Evolutionary conservation across 2,888 invertebrate species (phyloP).

Genomic region (Mythimna pallens): DNA sequence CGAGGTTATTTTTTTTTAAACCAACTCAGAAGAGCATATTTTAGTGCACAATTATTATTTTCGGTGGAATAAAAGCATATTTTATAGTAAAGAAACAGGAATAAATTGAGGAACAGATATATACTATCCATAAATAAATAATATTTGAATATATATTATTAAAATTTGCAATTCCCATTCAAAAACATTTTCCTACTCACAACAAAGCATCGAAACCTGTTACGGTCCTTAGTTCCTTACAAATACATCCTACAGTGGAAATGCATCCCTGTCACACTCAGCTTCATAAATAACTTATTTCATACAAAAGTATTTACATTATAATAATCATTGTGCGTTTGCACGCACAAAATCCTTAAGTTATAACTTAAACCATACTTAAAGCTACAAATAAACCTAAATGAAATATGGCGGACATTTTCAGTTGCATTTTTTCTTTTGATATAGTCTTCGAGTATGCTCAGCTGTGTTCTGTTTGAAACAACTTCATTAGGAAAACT

Average conservation of each 20-base stretch:
- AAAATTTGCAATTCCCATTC: not conserved
- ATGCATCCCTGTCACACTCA: slow-evolving; percentile 23
- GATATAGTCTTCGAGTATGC: not conserved
- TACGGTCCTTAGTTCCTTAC: not conserved
- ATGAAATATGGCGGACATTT: slow-evolving; percentile 32
- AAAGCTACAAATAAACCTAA: slow-evolving; percentile 1
- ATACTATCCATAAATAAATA: too few species aligned
- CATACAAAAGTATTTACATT: slow-evolving; percentile 46
- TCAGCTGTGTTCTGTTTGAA: not conserved
- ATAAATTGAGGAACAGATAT: too few species aligned
- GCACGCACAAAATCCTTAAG: slow-evolving; percentile 14
- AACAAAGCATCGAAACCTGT: not conserved
- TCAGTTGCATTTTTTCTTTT: slow-evolving; percentile 46
- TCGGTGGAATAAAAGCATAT: too few species aligned
- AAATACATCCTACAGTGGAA: slow-evolving; percentile 7
- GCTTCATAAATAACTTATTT: slow-evolving; percentile 37
- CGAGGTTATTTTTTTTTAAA: too few species aligned
- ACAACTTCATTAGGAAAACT: not conserved
- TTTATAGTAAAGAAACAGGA: too few species aligned
- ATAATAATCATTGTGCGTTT: slow-evolving; percentile 27
- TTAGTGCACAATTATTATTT: too few species aligned
- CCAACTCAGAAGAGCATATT: too few species aligned
- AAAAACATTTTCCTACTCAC: not conserved
- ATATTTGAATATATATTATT: too few species aligned
- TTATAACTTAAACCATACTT: slow-evolving; percentile 36